A percentile compares a stretch with the other conserved stretches of the same genome.
Conservation (phyloP, 2,888 invertebrate species). For the Mythimna albipuncta region DNA sequence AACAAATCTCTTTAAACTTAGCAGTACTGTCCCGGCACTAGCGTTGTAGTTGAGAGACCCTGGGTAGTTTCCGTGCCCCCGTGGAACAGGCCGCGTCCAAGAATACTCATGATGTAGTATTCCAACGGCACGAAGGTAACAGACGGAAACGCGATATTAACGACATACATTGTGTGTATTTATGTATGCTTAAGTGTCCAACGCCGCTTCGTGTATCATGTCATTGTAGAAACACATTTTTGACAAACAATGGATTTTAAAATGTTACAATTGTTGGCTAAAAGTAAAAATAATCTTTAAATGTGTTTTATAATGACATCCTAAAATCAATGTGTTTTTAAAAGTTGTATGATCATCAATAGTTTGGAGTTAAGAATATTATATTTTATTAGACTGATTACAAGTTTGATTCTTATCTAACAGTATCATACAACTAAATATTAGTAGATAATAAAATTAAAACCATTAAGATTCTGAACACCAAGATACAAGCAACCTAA, state of each 20-base stretch:
- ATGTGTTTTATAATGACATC: slow-evolving; percentile 49
- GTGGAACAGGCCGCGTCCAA: slow-evolving; percentile 76
- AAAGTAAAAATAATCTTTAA: neutral
- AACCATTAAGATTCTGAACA: slow-evolving; percentile 30
- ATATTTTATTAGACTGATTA: slow-evolving; percentile 12
- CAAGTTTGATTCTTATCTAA: neutral
- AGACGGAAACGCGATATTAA: slow-evolving; percentile 67
- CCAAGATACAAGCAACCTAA: slow-evolving; percentile 17
- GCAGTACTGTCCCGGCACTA: slow-evolving; percentile 60
- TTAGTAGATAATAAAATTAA: slow-evolving; percentile 40
- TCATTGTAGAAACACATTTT: slow-evolving; percentile 35
- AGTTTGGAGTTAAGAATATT: slow-evolving; percentile 26
- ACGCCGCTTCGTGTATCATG: slow-evolving; percentile 60
- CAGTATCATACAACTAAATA: slow-evolving; percentile 54
- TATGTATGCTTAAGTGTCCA: slow-evolving; percentile 65
- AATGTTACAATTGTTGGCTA: neutral
- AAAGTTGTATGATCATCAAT: slow-evolving; percentile 44
- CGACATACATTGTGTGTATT: slow-evolving; percentile 62
- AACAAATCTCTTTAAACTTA: slow-evolving; percentile 42
- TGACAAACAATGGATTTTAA: slow-evolving; percentile 3
- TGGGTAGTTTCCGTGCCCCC: slow-evolving; percentile 59
- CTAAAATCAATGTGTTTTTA: slow-evolving; percentile 46
- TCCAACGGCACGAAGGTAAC: slow-evolving; percentile 86
- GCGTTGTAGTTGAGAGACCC: slow-evolving; percentile 71
- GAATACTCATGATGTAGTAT: slow-evolving; percentile 86